Conservation (phyloP, 2,113 vertebrate genomes). For the Rutilus rutilus region DNA sequence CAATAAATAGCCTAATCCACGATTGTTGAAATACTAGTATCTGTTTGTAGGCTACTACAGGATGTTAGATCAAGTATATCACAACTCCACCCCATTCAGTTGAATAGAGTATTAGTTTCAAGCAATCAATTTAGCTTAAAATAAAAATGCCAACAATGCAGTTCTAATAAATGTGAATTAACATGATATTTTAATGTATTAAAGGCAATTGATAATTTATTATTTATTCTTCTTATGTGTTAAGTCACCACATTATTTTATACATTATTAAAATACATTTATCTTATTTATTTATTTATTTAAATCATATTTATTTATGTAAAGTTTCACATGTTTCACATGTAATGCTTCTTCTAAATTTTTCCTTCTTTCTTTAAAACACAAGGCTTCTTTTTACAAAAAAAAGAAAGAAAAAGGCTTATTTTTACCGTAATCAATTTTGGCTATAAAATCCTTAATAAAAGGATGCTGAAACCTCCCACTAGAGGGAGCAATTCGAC, state of each 20-base stretch:
- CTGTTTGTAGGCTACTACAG: not conserved
- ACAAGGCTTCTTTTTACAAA: not conserved
- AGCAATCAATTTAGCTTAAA: not conserved
- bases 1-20: not conserved
- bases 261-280: not conserved
- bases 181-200: not conserved
- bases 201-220: too few species aligned
- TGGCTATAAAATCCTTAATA: too few species aligned
- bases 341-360: not conserved
- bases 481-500: conserved; percentile 5
- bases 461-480: not conserved
- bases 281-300: not conserved
- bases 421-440: too few species aligned
- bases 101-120: too few species aligned
- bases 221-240: too few species aligned
- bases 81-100: too few species aligned
- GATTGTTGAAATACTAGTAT: not conserved
- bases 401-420: too few species aligned
- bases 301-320: not conserved
- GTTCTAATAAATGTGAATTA: not conserved
- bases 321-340: not conserved
- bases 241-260: too few species aligned
- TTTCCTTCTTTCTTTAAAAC: not conserved
- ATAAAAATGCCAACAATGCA: not conserved
- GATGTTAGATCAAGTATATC: too few species aligned